Evolutionary conservation across 2,113 vertebrate genomes (phyloP), one percentile per base, ranked within the genome.

Genomic region (Semicossyphus pulcher): DNA sequence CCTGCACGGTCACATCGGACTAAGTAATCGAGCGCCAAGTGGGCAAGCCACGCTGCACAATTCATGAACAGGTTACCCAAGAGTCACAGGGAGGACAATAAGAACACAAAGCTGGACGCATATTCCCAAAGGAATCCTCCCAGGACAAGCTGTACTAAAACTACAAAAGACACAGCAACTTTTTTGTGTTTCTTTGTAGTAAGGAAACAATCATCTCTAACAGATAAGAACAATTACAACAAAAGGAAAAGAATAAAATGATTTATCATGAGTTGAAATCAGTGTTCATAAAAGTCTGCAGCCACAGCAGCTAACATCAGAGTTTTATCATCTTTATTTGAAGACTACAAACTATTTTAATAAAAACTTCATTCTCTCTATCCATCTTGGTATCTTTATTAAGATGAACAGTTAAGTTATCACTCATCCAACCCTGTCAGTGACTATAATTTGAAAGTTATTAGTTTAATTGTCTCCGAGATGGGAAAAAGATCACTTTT

Each of bases 21-120:
- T 87, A 86, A 92, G 88, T 89, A 91, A 90, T 91, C 72, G 83
- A 90, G 86, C 63, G 71, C 76, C 84, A 90, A 87, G 86, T 83
- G 85, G 89, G 87, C 83, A 91, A 87, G 72, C 65, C 60, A 37
- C 39, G 75, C 85, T 93, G 82, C 88, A 92, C 87, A 92, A 92
- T 92, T 93, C 84, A 94, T 93, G 85, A 91, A 83, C 83, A 86
- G 73, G 80, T 86, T 87, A 89, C 75, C 75, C 83, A 85, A 87
- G 89, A 86, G 81, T 84, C 79, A 88, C 69, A 77, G 74, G 16
- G 47, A 72, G 53, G 72, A 78, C 66, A 68, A 78, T 86, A 76
- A 61, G 20, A 66, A 39, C 11, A 39, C 53, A 62, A 57, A 51
- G 42, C 44, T 64, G 39, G 23, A 72, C 57, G 26, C 15, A 76